A percentile compares a stretch with the other conserved stretches of the same genome.
Evolutionary conservation across 2,888 invertebrate species (phyloP).

Genomic region (Listrodromus nycthemerus): DNA sequence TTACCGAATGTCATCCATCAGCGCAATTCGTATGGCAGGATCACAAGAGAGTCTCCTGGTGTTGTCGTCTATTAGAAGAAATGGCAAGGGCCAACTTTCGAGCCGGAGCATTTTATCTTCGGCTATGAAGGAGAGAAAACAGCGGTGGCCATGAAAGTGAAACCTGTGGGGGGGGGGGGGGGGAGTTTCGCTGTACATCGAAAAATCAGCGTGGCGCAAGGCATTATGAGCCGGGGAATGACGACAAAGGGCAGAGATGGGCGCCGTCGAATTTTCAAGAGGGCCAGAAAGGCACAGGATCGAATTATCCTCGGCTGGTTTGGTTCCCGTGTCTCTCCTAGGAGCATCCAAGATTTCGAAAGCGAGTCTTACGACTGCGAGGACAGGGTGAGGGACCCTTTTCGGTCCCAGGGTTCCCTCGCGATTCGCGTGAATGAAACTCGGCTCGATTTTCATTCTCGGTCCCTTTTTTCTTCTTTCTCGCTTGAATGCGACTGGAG

Average conservation of each 20-base stretch:
- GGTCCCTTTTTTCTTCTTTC: slow-evolving; percentile 41
- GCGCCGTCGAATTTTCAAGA: slow-evolving; percentile 49
- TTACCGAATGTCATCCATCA: neutral
- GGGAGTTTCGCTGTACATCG: neutral
- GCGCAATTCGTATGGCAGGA: neutral
- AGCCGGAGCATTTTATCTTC: neutral
- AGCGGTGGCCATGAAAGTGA: slow-evolving; percentile 1
- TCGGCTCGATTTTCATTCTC: slow-evolving; percentile 21
- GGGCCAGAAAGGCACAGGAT: slow-evolving; percentile 43
- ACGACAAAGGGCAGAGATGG: slow-evolving; percentile 47
- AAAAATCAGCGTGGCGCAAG: neutral
- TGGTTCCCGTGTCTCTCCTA: neutral
- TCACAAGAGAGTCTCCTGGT: neutral
- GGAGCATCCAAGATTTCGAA: slow-evolving; percentile 24
- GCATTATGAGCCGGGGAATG: slow-evolving; percentile 7
- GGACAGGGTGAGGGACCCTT: neutral
- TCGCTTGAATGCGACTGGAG: slow-evolving; percentile 18
- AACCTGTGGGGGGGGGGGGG: neutral
- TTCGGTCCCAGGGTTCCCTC: slow-evolving; percentile 15
- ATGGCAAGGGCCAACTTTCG: neutral
- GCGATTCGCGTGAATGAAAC: slow-evolving; percentile 59
- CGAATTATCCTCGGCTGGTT: slow-evolving; percentile 56
- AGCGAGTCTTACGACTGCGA: slow-evolving; percentile 16
- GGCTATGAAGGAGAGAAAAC: neutral
- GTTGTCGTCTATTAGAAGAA: slow-evolving; percentile 29